These are phyloP conservation scores for Cynaeus angustus DNA, from an alignment of 2,888 invertebrate genomes.

Conservation along the genomic window DNA sequence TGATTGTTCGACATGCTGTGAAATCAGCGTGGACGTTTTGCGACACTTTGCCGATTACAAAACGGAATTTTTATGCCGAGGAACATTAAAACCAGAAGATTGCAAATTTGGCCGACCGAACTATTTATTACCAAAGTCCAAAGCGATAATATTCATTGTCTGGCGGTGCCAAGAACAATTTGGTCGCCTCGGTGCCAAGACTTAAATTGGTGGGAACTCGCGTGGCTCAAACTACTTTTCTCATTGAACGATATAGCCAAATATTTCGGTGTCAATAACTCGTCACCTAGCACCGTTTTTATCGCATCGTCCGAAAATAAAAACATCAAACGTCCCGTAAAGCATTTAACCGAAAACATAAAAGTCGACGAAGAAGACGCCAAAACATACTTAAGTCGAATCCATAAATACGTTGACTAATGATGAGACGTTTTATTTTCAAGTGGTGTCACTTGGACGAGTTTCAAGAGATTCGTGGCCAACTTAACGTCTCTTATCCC, in stretches of 20 bases:
- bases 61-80: too few species aligned
- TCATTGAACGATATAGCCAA: too few species aligned
- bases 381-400: constrained; percentile 54
- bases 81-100: too few species aligned
- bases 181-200: too few species aligned
- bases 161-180: too few species aligned
- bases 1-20: constrained; percentile 31
- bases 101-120: too few species aligned
- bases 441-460: constrained; percentile 61
- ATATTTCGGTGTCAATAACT: neutral
- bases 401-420: constrained; percentile 62
- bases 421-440: constrained; percentile 63
- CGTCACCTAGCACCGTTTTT: neutral
- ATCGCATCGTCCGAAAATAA: constrained; percentile 37
- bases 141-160: too few species aligned
- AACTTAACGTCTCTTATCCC: constrained; percentile 55
- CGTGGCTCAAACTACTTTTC: too few species aligned
- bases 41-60: neutral
- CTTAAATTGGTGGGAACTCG: too few species aligned
- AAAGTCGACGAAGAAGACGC: constrained; percentile 51
- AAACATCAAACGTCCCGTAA: constrained; percentile 52
- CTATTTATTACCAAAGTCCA: too few species aligned
- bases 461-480: constrained; percentile 56
- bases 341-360: constrained; percentile 46
- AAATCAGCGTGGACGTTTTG: constrained; percentile 12